A percentile compares a stretch with the other conserved stretches of the same genome.
Conservation (phyloP, 2,888 invertebrate genomes). For the Biston betularia region DNA sequence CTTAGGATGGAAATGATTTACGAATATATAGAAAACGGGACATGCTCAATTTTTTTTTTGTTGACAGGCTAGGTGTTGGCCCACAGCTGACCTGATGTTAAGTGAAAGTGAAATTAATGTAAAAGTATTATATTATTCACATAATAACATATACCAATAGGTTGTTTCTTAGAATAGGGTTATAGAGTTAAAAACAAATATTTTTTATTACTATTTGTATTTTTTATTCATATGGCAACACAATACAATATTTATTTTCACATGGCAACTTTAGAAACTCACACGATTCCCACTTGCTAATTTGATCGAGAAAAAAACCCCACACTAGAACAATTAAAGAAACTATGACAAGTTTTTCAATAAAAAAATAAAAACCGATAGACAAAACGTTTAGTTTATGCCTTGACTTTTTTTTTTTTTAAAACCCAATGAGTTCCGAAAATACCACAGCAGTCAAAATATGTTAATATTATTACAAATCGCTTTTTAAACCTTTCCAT, state of each 20-base stretch:
- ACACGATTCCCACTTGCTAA: constrained; percentile 22
- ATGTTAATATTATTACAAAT: constrained; percentile 14
- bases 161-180: too few relatives aligned
- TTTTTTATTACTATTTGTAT: constrained; percentile 53
- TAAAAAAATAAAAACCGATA: neutral
- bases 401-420: neutral
- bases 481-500: constrained; percentile 13
- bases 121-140: too few relatives aligned
- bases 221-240: constrained; percentile 62
- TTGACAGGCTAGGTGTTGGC: too few relatives aligned
- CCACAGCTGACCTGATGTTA: too few relatives aligned
- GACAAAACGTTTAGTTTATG: neutral
- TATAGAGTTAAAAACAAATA: constrained; percentile 56
- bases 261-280: constrained; percentile 41
- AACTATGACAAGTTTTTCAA: neutral
- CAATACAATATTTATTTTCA: constrained; percentile 43
- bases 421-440: constrained; percentile 16
- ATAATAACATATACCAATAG: too few relatives aligned
- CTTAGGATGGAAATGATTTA: too few relatives aligned
- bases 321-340: neutral
- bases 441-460: constrained; percentile 26
- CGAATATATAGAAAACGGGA: too few relatives aligned
- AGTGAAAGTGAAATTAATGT: too few relatives aligned
- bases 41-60: too few relatives aligned
- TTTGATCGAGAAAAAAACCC: neutral